Evolutionary conservation across 2,888 invertebrate species (phyloP).

Genomic region (Actias luna): DNA sequence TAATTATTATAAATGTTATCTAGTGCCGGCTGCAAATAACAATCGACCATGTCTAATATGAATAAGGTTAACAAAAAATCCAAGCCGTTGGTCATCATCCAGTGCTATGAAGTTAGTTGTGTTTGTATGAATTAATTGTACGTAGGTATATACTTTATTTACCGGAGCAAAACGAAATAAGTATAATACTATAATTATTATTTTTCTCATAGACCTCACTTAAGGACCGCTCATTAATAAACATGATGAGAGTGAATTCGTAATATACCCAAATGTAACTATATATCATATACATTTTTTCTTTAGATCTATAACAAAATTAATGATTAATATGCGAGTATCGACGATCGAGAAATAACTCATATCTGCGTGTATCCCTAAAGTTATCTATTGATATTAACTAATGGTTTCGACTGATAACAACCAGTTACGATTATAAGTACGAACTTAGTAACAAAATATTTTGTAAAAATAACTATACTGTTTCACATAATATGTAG

Average conservation of each 20-base stretch:
- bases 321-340: neutral
- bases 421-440: constrained; percentile 12
- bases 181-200: neutral
- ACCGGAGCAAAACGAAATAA: constrained; percentile 43
- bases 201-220: neutral
- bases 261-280: neutral
- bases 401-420: constrained; percentile 13
- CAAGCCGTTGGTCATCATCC: constrained; percentile 81
- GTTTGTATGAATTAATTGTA: constrained; percentile 15
- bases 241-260: neutral
- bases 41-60: constrained; percentile 40
- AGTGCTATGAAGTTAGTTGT: constrained; percentile 83
- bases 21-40: constrained; percentile 18
- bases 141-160: constrained; percentile 31
- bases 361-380: neutral
- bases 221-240: neutral
- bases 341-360: neutral
- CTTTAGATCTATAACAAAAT: neutral
- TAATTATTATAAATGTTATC: constrained; percentile 31
- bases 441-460: neutral
- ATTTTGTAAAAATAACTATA: neutral
- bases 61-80: constrained; percentile 59
- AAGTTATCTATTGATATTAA: constrained; percentile 18
- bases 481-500: neutral
- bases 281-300: neutral